A percentile compares a stretch with the other conserved stretches of the same genome.
phyloP scores from a whole-genome alignment of 2,113 vertebrate species.

The Psettodes erumei region DNA sequence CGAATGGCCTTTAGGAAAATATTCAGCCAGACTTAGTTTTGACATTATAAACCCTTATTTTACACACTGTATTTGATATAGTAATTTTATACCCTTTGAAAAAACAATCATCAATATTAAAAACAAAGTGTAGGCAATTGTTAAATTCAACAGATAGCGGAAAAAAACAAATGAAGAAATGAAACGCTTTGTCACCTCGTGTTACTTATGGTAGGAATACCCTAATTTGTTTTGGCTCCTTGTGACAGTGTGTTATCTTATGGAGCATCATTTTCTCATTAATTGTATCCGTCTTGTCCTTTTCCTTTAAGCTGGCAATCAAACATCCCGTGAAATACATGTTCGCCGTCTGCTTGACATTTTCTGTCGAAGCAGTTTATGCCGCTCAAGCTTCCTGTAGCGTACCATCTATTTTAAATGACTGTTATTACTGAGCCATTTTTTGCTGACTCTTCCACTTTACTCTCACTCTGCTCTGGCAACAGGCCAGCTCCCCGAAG shows the following conservation, averaged over 20 bases:
- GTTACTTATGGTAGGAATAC: conserved; percentile 26
- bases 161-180: conserved; percentile 11
- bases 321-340: conserved; percentile 56
- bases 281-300: conserved; percentile 50
- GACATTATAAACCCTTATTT: conserved; percentile 2
- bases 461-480: conserved; percentile 32
- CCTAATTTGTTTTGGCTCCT: conserved; percentile 41
- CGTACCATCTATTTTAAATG: conserved; percentile 61
- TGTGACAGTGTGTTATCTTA: conserved; percentile 20
- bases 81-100: neutral
- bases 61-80: neutral
- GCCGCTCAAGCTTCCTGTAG: conserved; percentile 33
- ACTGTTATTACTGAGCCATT: conserved; percentile 50
- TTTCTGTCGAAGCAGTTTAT: conserved; percentile 49
- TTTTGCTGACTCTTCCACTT: conserved; percentile 66
- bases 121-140: conserved; percentile 14
- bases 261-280: conserved; percentile 58
- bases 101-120: conserved; percentile 9
- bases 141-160: conserved; percentile 1
- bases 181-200: conserved; percentile 37
- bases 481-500: conserved; percentile 21
- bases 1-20: neutral
- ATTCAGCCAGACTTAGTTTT: neutral
- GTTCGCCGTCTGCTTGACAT: conserved; percentile 58
- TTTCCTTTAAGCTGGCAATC: conserved; percentile 54